Base-by-base conservation (phyloP, 35 echinoderm and acorn worm genomes). In the Hemicentrotus pulcherrimus region DNA sequence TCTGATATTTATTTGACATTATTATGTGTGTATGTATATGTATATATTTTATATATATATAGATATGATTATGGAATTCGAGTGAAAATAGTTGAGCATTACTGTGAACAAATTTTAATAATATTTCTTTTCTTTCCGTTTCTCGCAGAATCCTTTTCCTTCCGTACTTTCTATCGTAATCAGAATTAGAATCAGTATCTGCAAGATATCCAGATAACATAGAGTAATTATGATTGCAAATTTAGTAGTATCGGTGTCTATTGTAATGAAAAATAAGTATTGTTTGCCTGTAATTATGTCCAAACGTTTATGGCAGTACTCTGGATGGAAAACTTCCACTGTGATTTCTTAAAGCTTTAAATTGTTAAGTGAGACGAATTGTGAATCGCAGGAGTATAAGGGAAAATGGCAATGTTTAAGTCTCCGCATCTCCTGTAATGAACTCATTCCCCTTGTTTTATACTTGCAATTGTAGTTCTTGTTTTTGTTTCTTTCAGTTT, bases 1-100 rank as follows among this genome's bases (percentile, higher is more conserved):
- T 35, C 88, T 90, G 46, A 47, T 90, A 90, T 90, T 90, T 90
- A 90, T 90, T 90, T 47, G 32, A 90, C 32, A 90, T 33, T 90
- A 90, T 55, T 15, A 55, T 55, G 50, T 78, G 28, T 78, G 22
- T 78, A n/a, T n/a, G 28, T 78, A n/a, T 28, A 78, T 78, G 28
- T 78, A n/a, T 78, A 78, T 78, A 78, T 78, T 22, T 28, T 78
- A 28, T 78, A 90, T 90, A 90, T 47, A 41, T 90, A 47, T 90
- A 90, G 32, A 90, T 90, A 90, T 90, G 14, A 90, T 45, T 90
- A 33, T 45, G 32, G 88, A 90, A 47, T 45, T 33, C 46, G 88
- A 47, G 88, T 90, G 32, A 90, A 45, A n/a, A 45, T 45, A 33
- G 46, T 90, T 47, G 88, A 33, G 88, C 88, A 22, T 47, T 90